Evolutionary conservation across 2,888 invertebrate species (phyloP), one percentile per base, ranked within the genome.

Genomic region (Chloroclysta siterata): DNA sequence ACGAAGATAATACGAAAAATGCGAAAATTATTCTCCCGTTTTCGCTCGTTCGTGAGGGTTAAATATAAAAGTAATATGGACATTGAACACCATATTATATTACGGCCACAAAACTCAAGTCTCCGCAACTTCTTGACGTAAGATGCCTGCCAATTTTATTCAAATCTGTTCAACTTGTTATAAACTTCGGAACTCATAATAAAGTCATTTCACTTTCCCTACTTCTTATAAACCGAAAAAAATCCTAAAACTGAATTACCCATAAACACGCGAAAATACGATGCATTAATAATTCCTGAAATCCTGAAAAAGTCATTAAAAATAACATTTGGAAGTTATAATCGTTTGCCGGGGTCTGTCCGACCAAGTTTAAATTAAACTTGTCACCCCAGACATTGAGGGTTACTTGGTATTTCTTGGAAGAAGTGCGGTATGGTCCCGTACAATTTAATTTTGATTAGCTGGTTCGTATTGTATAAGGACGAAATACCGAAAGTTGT

Each of bases 281-380:
- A 79, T 76, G 82, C 81, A 81, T 86, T 84, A 84, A 85, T 85
- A 87, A 86, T 83, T 77, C n/a, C 76, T 62, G 72, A 80, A 84
- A 84, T 81, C 78, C 79, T 76, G 77, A 80, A 83, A 85, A 90
- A 87, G 84, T 89, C 89, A 87, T 89, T 89, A 88, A 88, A 89
- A 89, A 89, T 89, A 88, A 87, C 89, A 87, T 84, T 88, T 85
- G 72, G 75, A 89, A 90, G 82, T 88, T 88, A 83, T 89, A 87
- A 89, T 86, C 86, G 87, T 80, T 80, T 72, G 77, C 73, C 77
- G 81, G 85, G 83, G 53, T 58, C 65, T 81, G 84, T 80, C 81
- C 82, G 76, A 70, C 72, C 75, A 89, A 90, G 80, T 89, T 90
- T 90, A 89, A 90, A 90, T 90, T 90, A 86, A 86, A 87, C 82